A percentile compares a stretch with the other conserved stretches of the same genome.
Conservation (phyloP, 2,113 vertebrate genomes). For the Scolopax mira region DNA sequence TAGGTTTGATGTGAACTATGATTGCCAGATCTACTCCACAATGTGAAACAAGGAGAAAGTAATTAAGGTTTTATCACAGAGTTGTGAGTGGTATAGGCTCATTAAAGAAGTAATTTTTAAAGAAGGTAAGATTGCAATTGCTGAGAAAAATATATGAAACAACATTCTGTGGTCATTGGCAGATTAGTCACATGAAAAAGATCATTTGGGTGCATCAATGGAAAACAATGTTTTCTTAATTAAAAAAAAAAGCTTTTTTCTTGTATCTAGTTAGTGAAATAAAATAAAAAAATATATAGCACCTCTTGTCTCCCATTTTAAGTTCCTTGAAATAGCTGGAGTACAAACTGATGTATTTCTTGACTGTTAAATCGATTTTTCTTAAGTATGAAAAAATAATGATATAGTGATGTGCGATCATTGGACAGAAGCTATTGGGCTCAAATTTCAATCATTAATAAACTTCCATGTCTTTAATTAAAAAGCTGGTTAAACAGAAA, state of each 20-base stretch:
- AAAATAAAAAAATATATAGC: not conserved
- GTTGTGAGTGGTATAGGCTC: not conserved
- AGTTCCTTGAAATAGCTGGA: not conserved
- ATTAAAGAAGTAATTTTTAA: not conserved
- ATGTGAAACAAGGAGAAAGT: not conserved
- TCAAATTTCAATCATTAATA: not conserved
- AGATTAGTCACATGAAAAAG: not conserved
- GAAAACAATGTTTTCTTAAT: not conserved
- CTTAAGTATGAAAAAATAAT: not conserved
- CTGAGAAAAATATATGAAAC: not conserved
- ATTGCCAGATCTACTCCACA: not conserved
- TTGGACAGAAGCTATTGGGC: not conserved
- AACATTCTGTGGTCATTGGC: not conserved
- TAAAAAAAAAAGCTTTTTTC: not conserved
- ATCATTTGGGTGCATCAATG: not conserved
- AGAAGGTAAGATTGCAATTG: not conserved
- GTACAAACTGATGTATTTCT: not conserved
- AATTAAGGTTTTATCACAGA: not conserved
- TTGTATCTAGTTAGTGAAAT: too few relatives aligned
- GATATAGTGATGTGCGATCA: not conserved
- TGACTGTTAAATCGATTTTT: not conserved
- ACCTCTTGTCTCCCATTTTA: not conserved
- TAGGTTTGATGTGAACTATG: not conserved
- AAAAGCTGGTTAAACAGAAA: not conserved
- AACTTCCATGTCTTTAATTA: not conserved